Base-by-base conservation (phyloP, 2,113 vertebrate species). In the Rhineura floridana region DNA sequence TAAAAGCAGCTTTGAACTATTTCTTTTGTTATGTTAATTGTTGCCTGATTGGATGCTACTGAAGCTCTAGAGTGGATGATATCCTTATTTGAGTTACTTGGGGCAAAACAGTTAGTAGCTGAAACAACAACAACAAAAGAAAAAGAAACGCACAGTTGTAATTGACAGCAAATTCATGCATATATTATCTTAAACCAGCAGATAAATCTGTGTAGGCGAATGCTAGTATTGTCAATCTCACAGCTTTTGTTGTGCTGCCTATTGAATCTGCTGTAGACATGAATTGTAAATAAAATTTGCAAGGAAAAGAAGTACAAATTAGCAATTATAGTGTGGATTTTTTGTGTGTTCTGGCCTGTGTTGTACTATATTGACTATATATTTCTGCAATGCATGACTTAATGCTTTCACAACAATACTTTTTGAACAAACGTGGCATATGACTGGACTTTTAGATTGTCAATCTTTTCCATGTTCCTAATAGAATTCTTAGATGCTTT, bases 241-340 rank as follows among this genome's bases (percentile, higher is more conserved):
- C 81, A 73, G 76, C 50, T 91, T 89, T 89, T 83, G 82, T 84
- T 94, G 90, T 75, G 52, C 87, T 90, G 89, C 70, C 30, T 50
- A 75, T 80, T 52, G 39, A 7, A 82, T 85, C 86, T 86, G 79
- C 87, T 85, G 72, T 78, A 82, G 83, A 93, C 83, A 88, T 36
- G 75, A 82, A 75, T 69, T 90, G 78, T 77, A 93, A 91, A 93
- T 92, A 85, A 91, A 91, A 89, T 87, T 88, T 88, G 33, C 15
- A 83, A 83, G 84, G 67, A 75, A 81, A 86, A 88, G n/a, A 23
- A 7, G 63, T 79, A 88, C 88, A 91, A 84, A 55, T 77, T 81
- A 90, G 91, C 88, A 91, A 91, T 89, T 88, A 86, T 91, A 55
- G 87, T 87, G 83, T 83, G 90, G 87, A 87, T 93, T 89, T 77